Evolutionary conservation across 2,113 vertebrate species (phyloP).

Genomic region (Telmatochromis sp.): DNA sequence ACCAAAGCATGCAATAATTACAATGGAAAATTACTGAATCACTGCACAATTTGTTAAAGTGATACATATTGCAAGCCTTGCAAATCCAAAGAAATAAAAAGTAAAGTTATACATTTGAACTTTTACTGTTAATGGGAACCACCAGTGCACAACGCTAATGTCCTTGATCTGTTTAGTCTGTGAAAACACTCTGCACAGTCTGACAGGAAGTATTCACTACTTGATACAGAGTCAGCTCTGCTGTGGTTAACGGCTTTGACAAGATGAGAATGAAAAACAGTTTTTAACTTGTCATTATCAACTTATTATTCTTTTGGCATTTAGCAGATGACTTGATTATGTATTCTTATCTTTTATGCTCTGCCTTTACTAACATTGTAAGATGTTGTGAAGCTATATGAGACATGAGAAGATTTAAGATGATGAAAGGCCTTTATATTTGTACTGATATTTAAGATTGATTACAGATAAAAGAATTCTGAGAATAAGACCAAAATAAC

Average conservation of each 20-base stretch:
- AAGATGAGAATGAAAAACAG: neutral
- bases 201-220: neutral
- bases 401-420: neutral
- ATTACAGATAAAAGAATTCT: neutral
- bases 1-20: neutral
- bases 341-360: neutral
- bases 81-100: neutral
- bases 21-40: neutral
- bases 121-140: neutral
- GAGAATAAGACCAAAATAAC: neutral
- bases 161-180: neutral
- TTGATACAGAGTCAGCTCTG: neutral
- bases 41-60: neutral
- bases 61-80: neutral
- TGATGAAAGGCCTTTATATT: neutral
- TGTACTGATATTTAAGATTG: fast-evolving
- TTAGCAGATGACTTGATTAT: neutral
- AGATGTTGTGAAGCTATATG: fast-evolving
- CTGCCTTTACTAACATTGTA: neutral
- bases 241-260: neutral
- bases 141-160: neutral
- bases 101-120: neutral
- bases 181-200: neutral
- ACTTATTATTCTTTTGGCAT: neutral
- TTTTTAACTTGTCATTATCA: fast-evolving